A percentile compares a stretch with the other conserved stretches of the same genome.
Conservation (phyloP, 2,113 vertebrate genomes). For the Mystacornis crossleyi region DNA sequence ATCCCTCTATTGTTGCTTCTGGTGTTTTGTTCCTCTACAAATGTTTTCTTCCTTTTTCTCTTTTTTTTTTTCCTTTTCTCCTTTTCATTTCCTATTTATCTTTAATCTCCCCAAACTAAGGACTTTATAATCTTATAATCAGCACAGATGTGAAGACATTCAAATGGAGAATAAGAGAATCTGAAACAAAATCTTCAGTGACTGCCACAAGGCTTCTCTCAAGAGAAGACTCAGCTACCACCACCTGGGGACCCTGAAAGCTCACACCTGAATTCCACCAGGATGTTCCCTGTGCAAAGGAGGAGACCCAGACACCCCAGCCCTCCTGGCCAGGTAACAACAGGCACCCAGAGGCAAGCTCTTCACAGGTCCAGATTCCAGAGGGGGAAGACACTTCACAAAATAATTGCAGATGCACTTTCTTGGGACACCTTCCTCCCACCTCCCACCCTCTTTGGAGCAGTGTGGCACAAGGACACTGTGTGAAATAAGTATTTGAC, state of each 20-base stretch:
- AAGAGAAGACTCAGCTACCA: neutral
- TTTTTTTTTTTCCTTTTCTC: rapidly evolving
- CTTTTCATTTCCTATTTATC: neutral
- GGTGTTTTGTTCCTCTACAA: neutral
- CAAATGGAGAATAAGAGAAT: neutral
- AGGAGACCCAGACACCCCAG: neutral
- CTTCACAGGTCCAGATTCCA: neutral
- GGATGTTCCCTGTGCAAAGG: neutral
- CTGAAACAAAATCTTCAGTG: neutral
- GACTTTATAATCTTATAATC: neutral
- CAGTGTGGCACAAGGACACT: neutral
- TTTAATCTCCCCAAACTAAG: neutral
- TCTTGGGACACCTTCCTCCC: neutral
- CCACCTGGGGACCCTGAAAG: neutral
- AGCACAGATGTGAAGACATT: neutral
- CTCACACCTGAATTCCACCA: neutral
- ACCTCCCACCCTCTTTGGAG: neutral
- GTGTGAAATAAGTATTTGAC: neutral
- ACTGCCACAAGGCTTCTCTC: neutral
- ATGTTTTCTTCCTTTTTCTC: rapidly evolving
- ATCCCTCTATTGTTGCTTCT: neutral
- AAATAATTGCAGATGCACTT: neutral
- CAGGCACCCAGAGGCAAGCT: neutral
- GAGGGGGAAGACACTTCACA: neutral
- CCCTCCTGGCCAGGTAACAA: neutral